Evolutionary conservation across 2,113 vertebrate genomes (phyloP).

Genomic region (Rhinolophus sinicus): DNA sequence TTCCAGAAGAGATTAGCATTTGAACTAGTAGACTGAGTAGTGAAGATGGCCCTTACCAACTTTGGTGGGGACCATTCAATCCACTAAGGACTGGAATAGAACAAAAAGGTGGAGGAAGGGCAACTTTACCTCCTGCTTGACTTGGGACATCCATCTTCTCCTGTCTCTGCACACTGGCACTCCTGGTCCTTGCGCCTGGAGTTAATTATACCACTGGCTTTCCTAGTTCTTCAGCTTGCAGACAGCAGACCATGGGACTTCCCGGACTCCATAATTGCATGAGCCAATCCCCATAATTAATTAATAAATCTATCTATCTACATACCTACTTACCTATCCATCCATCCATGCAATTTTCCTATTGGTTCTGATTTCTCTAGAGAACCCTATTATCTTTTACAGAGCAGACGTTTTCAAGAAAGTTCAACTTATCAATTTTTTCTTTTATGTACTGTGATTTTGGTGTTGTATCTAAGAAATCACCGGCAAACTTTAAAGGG

Average conservation of each 20-base stretch:
- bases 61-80: not conserved
- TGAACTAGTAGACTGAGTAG: not conserved
- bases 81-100: not conserved
- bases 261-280: not conserved
- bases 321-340: not conserved
- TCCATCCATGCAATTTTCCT: not conserved
- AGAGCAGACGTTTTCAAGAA: not conserved
- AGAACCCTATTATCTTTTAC: not conserved
- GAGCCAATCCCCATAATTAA: not conserved
- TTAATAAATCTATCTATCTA: not conserved
- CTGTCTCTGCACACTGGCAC: not conserved
- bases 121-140: not conserved
- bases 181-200: not conserved
- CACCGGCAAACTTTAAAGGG: not conserved
- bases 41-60: not conserved
- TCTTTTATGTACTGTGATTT: not conserved
- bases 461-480: not conserved
- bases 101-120: not conserved
- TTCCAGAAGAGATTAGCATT: not conserved
- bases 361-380: not conserved
- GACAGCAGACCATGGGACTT: not conserved
- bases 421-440: constrained; percentile 30
- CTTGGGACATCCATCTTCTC: not conserved
- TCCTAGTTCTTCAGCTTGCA: not conserved
- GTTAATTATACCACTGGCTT: not conserved